phyloP scores from a whole-genome alignment of 2,797 vertebrate species.

The Peromyscus nudipes region DNA sequence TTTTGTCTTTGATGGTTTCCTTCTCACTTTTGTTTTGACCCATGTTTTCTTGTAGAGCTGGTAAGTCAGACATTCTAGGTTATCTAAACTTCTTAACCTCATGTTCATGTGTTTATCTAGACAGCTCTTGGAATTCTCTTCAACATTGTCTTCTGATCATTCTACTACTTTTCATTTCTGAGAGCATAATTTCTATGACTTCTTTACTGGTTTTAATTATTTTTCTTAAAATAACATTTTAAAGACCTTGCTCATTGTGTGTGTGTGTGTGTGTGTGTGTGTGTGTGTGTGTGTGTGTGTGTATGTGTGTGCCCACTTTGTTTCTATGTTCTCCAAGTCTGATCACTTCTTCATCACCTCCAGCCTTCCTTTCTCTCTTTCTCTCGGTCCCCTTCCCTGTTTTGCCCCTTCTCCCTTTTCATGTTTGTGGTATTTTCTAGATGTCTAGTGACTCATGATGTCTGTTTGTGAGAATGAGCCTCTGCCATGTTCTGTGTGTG shows the following conservation, averaged over 20 bases:
- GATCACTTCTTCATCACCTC: no score
- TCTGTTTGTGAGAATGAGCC: neutral
- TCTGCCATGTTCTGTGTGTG: neutral
- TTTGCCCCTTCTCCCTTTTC: neutral
- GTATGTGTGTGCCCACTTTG: neutral
- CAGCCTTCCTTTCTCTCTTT: neutral
- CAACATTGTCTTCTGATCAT: neutral
- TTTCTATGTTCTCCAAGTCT: neutral
- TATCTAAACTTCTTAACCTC: neutral
- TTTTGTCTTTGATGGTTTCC: neutral
- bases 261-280: no score
- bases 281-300: neutral
- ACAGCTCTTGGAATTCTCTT: conserved; percentile 44
- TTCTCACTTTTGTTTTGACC: neutral
- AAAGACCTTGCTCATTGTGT: conserved; percentile 10
- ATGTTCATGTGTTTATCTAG: neutral
- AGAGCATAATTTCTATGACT: conserved; percentile 12
- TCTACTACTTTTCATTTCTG: neutral
- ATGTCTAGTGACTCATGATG: neutral
- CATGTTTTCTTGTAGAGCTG: conserved; percentile 17
- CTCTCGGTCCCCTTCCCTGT: no score
- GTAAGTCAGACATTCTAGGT: neutral
- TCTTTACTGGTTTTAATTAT: neutral
- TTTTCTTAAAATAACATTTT: neutral
- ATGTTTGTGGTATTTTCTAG: conserved; percentile 32